Conservation (phyloP, 2,113 vertebrate species). For the Anolis carolinensis region DNA sequence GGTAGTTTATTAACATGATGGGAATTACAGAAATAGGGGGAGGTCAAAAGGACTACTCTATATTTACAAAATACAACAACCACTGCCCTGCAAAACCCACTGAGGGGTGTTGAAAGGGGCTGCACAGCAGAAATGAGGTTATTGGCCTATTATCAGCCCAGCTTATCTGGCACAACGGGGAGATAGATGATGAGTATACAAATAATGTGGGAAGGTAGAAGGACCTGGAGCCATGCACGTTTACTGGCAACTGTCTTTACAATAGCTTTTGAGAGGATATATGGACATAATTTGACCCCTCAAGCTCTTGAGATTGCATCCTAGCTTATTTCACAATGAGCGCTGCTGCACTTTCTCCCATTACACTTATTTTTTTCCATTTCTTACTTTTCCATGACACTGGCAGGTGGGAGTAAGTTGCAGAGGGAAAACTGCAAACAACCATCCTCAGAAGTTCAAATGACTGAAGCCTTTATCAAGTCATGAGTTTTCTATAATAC, state of each 20-base stretch:
- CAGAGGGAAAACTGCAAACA: neutral
- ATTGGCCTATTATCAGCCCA: too few species aligned
- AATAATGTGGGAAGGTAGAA: neutral
- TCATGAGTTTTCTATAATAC: neutral
- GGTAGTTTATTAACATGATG: neutral
- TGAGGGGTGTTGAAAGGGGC: neutral
- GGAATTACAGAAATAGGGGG: neutral
- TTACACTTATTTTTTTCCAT: neutral
- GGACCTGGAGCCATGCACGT: neutral
- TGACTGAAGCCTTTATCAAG: neutral
- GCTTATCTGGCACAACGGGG: neutral
- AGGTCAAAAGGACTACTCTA: neutral
- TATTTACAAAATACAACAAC: slow-evolving; percentile 22
- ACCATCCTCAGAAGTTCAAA: neutral
- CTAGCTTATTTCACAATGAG: neutral
- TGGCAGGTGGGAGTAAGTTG: neutral
- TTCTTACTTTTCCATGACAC: neutral
- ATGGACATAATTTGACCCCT: neutral
- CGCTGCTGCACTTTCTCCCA: neutral
- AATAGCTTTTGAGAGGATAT: neutral
- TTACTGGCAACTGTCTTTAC: neutral
- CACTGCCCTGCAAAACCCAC: neutral
- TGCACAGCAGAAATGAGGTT: neutral
- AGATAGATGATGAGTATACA: too few species aligned
- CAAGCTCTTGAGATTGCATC: neutral